A percentile compares a stretch with the other conserved stretches of the same genome.
Conservation (phyloP, 2,113 vertebrate species). For the Trichomycterus rosablanca region DNA sequence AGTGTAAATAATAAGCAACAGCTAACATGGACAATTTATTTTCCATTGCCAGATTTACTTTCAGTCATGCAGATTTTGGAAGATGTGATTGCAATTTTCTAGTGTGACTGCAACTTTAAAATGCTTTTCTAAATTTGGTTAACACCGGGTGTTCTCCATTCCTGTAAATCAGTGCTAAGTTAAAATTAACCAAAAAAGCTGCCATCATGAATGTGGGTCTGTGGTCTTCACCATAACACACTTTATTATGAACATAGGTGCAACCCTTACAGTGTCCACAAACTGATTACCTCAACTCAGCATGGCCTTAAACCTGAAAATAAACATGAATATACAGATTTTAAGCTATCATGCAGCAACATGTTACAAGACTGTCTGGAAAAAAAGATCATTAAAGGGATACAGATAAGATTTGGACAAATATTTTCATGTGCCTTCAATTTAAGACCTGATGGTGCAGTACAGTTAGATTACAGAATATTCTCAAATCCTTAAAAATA, state of each 20-base stretch:
- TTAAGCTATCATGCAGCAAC: conserved; percentile 68
- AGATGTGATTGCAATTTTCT: conserved; percentile 1
- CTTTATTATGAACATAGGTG: too few relatives aligned
- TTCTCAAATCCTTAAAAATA: conserved; percentile 58
- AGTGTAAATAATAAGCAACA: too few relatives aligned
- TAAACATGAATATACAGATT: conserved; percentile 60
- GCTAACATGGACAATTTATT: too few relatives aligned
- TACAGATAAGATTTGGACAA: conserved; percentile 52
- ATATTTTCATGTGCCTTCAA: conserved; percentile 35
- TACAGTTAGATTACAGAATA: conserved; percentile 69
- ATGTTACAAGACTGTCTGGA: conserved; percentile 62
- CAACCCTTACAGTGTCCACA: conserved; percentile 73
- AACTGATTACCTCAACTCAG: conserved; percentile 47
- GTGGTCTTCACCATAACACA: conserved; percentile 86
- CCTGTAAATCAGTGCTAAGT: conserved; percentile 9
- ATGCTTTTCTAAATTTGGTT: not conserved
- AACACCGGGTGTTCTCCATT: too few relatives aligned
- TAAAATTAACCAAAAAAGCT: conserved; percentile 69
- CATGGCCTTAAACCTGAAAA: conserved; percentile 53
- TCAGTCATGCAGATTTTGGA: too few relatives aligned
- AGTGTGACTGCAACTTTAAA: not conserved
- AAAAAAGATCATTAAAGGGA: conserved; percentile 67
- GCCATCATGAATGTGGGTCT: conserved; percentile 80
- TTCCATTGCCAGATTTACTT: too few relatives aligned
- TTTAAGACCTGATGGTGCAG: conserved; percentile 61